Percentiles rank a stretch among this genome's conserved stretches.
Evolutionary conservation across 2,797 vertebrate species (phyloP).

Genomic region (Coracias cyanogaster): DNA sequence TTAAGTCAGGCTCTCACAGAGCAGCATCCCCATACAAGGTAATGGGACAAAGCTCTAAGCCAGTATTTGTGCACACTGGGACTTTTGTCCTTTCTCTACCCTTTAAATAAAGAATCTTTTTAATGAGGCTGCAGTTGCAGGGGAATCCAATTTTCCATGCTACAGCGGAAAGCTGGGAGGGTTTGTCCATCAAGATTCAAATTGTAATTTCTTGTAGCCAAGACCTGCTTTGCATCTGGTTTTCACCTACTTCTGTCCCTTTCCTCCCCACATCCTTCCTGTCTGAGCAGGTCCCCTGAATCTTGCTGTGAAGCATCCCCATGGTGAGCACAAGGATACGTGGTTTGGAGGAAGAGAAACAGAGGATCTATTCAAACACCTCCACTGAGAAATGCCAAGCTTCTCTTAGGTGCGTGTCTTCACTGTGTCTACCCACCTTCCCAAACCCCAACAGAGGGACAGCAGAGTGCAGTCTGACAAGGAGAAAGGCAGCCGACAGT

Average conservation of each 20-base stretch:
- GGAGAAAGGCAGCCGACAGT: background rate
- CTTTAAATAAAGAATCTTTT: background rate
- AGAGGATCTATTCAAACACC: background rate
- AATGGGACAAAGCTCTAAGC: background rate
- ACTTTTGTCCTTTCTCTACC: background rate
- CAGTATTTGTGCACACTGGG: background rate
- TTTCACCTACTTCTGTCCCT: background rate
- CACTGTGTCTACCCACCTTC: background rate
- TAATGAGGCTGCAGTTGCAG: background rate
- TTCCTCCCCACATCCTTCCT: background rate
- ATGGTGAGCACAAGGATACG: fast-evolving
- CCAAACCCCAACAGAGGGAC: background rate
- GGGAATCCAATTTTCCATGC: constrained; percentile 9
- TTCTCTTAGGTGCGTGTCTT: background rate
- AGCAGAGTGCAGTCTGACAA: background rate
- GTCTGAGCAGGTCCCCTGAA: background rate
- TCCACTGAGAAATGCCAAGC: background rate
- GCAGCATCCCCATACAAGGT: constrained; percentile 18
- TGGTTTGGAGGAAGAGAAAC: background rate
- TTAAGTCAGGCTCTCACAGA: background rate
- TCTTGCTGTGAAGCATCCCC: background rate
- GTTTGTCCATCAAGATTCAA: background rate
- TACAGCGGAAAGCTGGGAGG: background rate
- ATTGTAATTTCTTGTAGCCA: background rate
- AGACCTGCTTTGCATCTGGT: background rate